Evolutionary conservation across 2,888 invertebrate species (phyloP).

Genomic region (Gordius sp.): DNA sequence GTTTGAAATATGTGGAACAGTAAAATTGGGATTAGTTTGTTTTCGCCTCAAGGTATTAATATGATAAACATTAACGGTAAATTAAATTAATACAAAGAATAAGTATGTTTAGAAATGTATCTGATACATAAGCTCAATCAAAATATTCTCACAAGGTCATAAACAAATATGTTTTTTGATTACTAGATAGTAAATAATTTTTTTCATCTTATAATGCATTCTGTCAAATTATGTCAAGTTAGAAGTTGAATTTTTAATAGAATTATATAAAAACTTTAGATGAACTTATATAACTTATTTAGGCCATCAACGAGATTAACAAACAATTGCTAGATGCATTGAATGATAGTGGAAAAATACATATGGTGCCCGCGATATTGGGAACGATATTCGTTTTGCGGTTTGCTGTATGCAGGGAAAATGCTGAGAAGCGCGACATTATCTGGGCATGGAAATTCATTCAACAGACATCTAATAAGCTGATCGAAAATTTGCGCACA

Average conservation of each 20-base stretch:
- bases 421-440: not conserved
- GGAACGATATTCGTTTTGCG: not conserved
- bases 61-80: no score
- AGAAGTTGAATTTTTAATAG: no score
- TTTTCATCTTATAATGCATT: no score
- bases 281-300: not conserved
- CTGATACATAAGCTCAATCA: no score
- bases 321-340: not conserved
- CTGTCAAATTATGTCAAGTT: no score
- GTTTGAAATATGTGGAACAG: conserved; percentile 26
- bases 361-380: not conserved
- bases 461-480: no score
- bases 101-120: no score
- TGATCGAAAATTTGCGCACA: no score
- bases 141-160: no score
- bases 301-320: not conserved
- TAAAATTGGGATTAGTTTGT: conserved; percentile 26
- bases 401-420: conserved; percentile 11
- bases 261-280: not conserved
- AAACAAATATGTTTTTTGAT: no score
- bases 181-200: no score
- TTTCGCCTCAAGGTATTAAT: conserved; percentile 50
- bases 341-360: not conserved
- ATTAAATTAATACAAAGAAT: no score
- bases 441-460: conserved; percentile 5